A percentile compares a stretch with the other conserved stretches of the same genome.
These are phyloP conservation scores for Hemicordylus capensis DNA, from an alignment of 2,113 vertebrate species.

Conservation along the genomic window DNA sequence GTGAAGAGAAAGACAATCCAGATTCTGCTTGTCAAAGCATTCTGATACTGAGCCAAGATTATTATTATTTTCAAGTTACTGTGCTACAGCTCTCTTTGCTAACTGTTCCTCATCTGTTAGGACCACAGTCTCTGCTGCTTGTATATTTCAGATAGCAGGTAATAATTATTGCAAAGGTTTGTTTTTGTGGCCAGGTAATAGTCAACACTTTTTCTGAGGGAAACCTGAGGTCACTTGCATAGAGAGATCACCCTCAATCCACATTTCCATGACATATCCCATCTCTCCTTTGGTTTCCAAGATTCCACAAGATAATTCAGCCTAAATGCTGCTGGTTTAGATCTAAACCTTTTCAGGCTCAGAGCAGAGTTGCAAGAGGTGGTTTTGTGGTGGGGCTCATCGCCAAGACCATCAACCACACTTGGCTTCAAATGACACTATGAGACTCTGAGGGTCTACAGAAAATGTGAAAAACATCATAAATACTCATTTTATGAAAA, in stretches of 20 bases:
- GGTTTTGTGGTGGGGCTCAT: slow-evolving; percentile 51
- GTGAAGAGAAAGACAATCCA: background rate
- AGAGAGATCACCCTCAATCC: background rate
- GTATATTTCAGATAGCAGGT: background rate
- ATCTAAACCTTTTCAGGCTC: slow-evolving; percentile 13
- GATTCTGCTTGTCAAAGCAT: background rate
- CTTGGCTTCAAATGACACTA: slow-evolving; percentile 53
- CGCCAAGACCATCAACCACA: slow-evolving; percentile 46
- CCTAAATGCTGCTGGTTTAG: slow-evolving; percentile 20
- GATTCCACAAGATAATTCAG: background rate
- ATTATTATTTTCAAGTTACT: background rate
- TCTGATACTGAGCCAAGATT: background rate
- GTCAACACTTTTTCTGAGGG: background rate
- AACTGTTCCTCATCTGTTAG: background rate
- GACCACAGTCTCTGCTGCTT: background rate
- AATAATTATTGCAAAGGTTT: background rate
- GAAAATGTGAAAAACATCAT: slow-evolving; percentile 62
- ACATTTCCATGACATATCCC: background rate
- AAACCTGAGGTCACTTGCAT: background rate
- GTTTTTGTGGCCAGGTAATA: slow-evolving; percentile 9
- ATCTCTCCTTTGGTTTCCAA: background rate
- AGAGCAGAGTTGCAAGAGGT: slow-evolving; percentile 39
- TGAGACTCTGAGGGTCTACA: slow-evolving; percentile 43
- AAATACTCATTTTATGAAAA: slow-evolving; percentile 61
- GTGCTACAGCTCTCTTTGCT: background rate